A percentile compares a stretch with the other conserved stretches of the same genome.
phyloP scores from a whole-genome alignment of 2,888 invertebrate genomes.

The Polydrusus tereticollis region DNA sequence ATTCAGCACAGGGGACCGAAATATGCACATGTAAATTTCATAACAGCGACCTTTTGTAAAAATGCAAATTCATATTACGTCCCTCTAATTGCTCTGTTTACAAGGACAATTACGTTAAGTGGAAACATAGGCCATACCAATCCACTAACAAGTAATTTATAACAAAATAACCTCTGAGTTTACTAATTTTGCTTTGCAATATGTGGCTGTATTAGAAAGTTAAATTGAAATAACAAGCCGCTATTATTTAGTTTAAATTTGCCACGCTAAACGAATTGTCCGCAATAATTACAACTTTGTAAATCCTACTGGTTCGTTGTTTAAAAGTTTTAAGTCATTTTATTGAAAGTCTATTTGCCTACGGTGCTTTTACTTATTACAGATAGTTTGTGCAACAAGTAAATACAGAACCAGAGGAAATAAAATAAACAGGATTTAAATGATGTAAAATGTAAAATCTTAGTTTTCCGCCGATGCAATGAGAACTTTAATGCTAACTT shows the following conservation, averaged over 20 bases:
- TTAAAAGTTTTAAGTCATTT: neutral
- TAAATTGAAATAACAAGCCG: constrained; percentile 29
- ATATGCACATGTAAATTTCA: too few species aligned
- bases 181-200: constrained; percentile 19
- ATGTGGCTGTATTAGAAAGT: constrained; percentile 6
- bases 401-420: too few species aligned
- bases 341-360: neutral
- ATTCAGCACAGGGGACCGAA: too few species aligned
- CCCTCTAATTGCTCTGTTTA: neutral
- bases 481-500: too few species aligned
- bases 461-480: too few species aligned
- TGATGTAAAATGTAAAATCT: too few species aligned
- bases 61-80: neutral
- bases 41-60: neutral
- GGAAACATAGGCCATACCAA: neutral
- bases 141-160: constrained; percentile 17
- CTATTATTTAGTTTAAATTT: constrained; percentile 26
- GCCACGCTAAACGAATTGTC: constrained; percentile 18
- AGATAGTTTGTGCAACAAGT: neutral
- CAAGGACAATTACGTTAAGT: neutral
- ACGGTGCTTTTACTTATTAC: neutral
- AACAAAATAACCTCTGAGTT: constrained; percentile 2
- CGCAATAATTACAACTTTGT: constrained; percentile 23
- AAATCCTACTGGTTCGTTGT: neutral
- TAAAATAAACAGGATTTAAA: too few species aligned